A percentile compares a stretch with the other conserved stretches of the same genome.
Conservation (phyloP, 2,113 vertebrate species). For the Podarcis muralis region DNA sequence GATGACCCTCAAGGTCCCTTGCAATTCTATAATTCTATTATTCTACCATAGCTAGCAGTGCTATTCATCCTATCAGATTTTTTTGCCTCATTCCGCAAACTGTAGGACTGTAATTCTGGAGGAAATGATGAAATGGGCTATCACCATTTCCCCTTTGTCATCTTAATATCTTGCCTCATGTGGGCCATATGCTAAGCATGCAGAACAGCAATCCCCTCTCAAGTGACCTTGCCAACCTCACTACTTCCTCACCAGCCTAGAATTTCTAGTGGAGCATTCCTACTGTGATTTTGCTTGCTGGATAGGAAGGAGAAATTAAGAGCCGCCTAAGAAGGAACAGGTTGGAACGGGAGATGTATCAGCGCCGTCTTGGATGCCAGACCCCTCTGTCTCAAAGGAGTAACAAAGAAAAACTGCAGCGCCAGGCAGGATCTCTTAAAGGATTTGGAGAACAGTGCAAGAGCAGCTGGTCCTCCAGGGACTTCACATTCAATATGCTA, state of each 20-base stretch:
- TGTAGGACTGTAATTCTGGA: not conserved
- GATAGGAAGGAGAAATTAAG: not conserved
- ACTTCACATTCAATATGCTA: conserved; percentile 19
- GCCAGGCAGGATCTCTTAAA: not conserved
- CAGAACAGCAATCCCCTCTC: not conserved
- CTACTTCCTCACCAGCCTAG: not conserved
- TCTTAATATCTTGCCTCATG: not conserved
- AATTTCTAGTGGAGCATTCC: not conserved
- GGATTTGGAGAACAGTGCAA: not conserved
- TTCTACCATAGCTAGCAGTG: not conserved
- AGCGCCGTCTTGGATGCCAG: not conserved
- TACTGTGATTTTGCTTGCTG: not conserved
- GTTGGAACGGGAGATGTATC: not conserved
- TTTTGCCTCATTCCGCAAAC: not conserved
- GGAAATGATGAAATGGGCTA: not conserved
- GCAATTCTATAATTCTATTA: too few relatives aligned
- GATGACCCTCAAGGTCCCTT: too few relatives aligned
- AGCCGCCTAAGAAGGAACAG: not conserved
- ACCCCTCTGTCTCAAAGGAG: not conserved
- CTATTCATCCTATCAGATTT: not conserved
- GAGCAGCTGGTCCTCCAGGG: not conserved
- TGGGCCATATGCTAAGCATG: not conserved
- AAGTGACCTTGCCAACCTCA: not conserved
- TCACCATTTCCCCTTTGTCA: not conserved
- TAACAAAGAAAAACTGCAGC: not conserved